Percentiles rank a stretch among this genome's conserved stretches.
Evolutionary conservation across 2,797 vertebrate genomes (phyloP).

Genomic region (Sphenopsis melanotis): DNA sequence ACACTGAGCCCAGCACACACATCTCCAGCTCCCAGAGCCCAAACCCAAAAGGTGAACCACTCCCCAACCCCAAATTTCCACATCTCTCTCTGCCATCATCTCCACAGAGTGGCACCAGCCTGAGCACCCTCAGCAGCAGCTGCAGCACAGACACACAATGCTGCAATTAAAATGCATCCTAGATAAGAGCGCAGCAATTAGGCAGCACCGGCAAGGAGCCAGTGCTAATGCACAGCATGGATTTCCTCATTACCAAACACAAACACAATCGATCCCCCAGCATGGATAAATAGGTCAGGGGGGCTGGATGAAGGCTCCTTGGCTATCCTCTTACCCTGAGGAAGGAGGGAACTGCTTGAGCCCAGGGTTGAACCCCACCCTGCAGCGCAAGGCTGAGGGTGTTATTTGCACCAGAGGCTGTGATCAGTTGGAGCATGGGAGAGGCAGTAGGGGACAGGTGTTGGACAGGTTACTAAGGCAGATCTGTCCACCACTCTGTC

Average conservation of each 20-base stretch:
- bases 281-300: neutral
- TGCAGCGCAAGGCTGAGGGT: too few relatives aligned
- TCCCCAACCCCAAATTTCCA: neutral
- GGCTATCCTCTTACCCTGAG: neutral
- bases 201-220: neutral
- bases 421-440: neutral
- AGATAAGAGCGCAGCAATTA: constrained; percentile 33
- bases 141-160: neutral
- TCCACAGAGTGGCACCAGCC: fast-evolving
- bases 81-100: neutral
- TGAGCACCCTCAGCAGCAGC: fast-evolving
- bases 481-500: neutral
- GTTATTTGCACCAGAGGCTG: neutral
- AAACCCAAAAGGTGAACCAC: neutral
- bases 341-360: neutral
- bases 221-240: constrained; percentile 63
- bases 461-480: neutral
- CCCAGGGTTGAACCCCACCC: neutral
- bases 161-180: constrained; percentile 36
- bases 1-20: fast-evolving
- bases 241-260: constrained; percentile 74
- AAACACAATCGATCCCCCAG: constrained; percentile 45
- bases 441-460: neutral
- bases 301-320: neutral
- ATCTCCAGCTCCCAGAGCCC: neutral